Evolutionary conservation across 1,140 invertebrate species (phyloP).

Genomic region (Belonocnema kinseyi): DNA sequence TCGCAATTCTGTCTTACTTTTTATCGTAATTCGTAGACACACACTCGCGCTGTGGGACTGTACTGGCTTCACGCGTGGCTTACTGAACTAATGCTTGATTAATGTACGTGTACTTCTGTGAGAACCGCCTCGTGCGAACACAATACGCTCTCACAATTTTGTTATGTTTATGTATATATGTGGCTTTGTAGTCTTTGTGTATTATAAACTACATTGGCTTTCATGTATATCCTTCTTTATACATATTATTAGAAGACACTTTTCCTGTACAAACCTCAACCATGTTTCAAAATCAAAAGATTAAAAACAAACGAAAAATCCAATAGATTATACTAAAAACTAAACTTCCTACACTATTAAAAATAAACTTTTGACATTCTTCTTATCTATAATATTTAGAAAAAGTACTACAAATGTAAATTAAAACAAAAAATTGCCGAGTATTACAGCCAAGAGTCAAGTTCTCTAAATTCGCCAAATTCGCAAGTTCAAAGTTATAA

Average conservation of each 20-base stretch:
- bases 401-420: too few relatives aligned
- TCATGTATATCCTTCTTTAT: constrained; percentile 49
- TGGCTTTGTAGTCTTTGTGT: constrained; percentile 29
- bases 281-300: background rate
- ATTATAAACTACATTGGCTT: constrained; percentile 52
- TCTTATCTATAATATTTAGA: too few relatives aligned
- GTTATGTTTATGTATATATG: constrained; percentile 21
- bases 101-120: constrained; percentile 46
- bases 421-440: background rate
- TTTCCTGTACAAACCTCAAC: constrained; percentile 20
- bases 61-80: constrained; percentile 67
- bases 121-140: constrained; percentile 44
- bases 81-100: constrained; percentile 66
- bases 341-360: too few relatives aligned
- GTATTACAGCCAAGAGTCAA: background rate
- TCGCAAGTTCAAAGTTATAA: background rate
- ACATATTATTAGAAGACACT: constrained; percentile 40
- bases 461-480: background rate
- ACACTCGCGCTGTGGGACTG: constrained; percentile 63
- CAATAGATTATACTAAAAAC: too few relatives aligned
- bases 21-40: constrained; percentile 1
- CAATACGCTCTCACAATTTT: constrained; percentile 26
- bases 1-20: constrained; percentile 23
- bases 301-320: background rate
- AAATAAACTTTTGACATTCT: too few relatives aligned